Base-by-base conservation (phyloP, 2,113 vertebrate genomes). In the Oxygymnocypris stewartii region DNA sequence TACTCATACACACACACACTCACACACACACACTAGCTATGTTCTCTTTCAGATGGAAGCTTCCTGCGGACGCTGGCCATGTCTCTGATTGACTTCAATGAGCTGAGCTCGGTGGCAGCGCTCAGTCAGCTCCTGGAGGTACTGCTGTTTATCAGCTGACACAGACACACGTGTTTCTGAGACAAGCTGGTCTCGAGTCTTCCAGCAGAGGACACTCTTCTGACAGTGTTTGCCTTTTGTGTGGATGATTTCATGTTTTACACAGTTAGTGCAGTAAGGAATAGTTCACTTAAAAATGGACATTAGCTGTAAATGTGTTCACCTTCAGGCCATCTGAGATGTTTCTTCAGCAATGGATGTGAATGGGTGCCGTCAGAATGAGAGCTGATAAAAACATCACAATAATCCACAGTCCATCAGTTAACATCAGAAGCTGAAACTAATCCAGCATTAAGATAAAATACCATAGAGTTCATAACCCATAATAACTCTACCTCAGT, bases 71-170 rank as follows among this genome's bases (percentile, higher is more conserved):
- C 98, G 4, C 93, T 99, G 69, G 97, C 98, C 28, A 95, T 88
- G 0, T 97, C 97, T 54, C 95, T 99, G 42, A 97, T 99, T 92
- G 98, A 99, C 91, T 99, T 99, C 91, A 99, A 96, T 42, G 98
- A 99, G 73, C 92, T 99, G 92, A 99, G 98, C 87, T 99, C 98
- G 10, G 93, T 99, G 0, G 97, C 98, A 84, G 98, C 97, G 5
- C 95, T 99, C 88, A 99, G 97, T 92, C 97, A 98, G 93, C 96
- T 99, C 14, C 93, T 99, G 0, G 98, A 99, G 97, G 98, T 99
- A 93, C 71, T 79, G 37, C 71, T 10, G 20, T 59, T 54, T 2
- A 6, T 54, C 51, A 57, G 57, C 5, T 18, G 23, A 37, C 63
- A 73, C 78, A 59, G n/a, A 28, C 57, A 25, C 35, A 18, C 11